Evolutionary conservation across 2,888 invertebrate genomes (phyloP).

Genomic region (Tenthredo livida): DNA sequence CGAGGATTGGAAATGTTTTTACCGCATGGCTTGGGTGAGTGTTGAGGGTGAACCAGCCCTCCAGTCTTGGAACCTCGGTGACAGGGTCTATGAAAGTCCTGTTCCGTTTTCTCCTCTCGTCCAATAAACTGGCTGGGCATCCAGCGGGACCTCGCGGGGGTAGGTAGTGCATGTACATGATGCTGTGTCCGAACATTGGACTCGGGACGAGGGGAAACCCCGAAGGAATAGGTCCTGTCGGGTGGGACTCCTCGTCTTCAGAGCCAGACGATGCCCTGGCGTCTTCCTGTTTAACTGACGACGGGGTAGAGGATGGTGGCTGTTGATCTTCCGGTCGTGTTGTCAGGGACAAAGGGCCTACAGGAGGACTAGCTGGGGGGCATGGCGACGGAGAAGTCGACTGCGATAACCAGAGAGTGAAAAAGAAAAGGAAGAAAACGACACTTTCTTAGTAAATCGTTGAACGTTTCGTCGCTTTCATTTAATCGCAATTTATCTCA

Average conservation of each 20-base stretch:
- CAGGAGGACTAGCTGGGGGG: constrained; percentile 74
- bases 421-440: not conserved
- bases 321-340: constrained; percentile 75
- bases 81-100: constrained; percentile 99
- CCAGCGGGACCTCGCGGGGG: constrained; percentile 78
- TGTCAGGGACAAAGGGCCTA: constrained; percentile 74
- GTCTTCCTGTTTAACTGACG: constrained; percentile 74
- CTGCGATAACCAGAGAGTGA: constrained; percentile 61
- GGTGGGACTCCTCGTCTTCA: constrained; percentile 82
- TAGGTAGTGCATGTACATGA: constrained; percentile 96
- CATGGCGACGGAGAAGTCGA: constrained; percentile 75
- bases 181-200: constrained; percentile 93
- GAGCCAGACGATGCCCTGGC: constrained; percentile 75
- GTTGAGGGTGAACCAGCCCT: constrained; percentile 98
- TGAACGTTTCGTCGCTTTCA: constrained; percentile 35
- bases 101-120: constrained; percentile 95
- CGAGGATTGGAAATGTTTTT: constrained; percentile 49
- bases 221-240: constrained; percentile 80
- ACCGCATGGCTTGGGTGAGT: constrained; percentile 97
- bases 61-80: constrained; percentile 96
- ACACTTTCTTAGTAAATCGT: not conserved
- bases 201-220: constrained; percentile 91
- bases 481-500: not conserved
- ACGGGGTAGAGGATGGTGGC: constrained; percentile 68
- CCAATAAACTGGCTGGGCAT: constrained; percentile 81